Conservation (phyloP, 2,113 vertebrate genomes). For the Setophaga coronata region DNA sequence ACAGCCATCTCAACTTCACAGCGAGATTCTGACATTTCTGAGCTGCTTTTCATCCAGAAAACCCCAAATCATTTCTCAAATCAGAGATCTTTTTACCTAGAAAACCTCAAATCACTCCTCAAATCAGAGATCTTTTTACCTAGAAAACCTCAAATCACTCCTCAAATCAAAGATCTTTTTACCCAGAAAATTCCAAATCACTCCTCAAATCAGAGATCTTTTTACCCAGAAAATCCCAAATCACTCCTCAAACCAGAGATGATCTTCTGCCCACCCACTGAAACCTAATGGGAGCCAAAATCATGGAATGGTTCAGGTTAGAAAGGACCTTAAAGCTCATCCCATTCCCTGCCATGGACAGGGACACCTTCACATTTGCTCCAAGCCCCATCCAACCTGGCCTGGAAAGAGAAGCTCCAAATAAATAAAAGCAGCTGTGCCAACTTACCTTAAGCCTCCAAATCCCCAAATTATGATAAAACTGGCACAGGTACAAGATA, state of each 20-base stretch:
- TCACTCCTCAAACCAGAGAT: neutral
- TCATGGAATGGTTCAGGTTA: neutral
- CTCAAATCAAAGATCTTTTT: neutral
- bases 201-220: neutral
- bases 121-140: neutral
- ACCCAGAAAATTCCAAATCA: neutral
- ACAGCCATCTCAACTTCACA: rapidly evolving
- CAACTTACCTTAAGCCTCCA: neutral
- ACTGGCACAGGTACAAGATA: neutral
- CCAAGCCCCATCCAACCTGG: neutral
- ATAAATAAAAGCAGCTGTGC: neutral
- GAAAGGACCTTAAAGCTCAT: neutral
- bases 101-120: neutral
- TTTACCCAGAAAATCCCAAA: neutral
- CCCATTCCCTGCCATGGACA: neutral
- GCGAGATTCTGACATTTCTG: neutral
- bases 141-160: neutral
- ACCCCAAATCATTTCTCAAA: neutral
- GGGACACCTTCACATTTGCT: neutral
- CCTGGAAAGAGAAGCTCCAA: neutral
- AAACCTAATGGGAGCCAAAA: neutral
- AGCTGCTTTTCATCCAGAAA: neutral
- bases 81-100: neutral
- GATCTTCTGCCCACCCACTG: neutral
- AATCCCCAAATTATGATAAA: neutral